Conservation (phyloP, 2,888 invertebrate genomes). For the Nephrotoma appendiculata region DNA sequence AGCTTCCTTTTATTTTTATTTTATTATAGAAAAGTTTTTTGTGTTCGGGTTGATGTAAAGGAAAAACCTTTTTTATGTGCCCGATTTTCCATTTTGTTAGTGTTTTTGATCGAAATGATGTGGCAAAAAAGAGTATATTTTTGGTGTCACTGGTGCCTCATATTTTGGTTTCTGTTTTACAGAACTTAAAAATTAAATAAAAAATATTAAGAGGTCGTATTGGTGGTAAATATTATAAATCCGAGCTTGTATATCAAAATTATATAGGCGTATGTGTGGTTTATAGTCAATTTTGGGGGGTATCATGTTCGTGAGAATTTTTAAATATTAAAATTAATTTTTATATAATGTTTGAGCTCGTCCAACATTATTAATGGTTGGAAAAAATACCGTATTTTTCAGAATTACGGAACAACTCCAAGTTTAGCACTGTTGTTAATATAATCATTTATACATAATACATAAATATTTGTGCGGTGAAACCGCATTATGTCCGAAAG, state of each 20-base stretch:
- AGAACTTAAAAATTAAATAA: not conserved
- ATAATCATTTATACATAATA: not conserved
- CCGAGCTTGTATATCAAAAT: not conserved
- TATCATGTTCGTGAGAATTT: not conserved
- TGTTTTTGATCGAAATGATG: not conserved
- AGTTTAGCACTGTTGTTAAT: not conserved
- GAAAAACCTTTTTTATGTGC: not conserved
- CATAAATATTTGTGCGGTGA: not conserved
- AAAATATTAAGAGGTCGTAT: not conserved
- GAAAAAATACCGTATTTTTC: not conserved
- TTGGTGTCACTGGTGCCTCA: not conserved
- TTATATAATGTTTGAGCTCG: not conserved
- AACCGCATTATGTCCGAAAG: not conserved
- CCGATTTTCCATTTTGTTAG: not conserved
- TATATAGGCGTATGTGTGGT: not conserved
- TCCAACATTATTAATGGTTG: not conserved
- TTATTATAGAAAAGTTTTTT: not conserved
- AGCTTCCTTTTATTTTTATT: not conserved
- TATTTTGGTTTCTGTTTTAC: not conserved
- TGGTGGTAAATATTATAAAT: not conserved
- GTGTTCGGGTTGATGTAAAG: not conserved
- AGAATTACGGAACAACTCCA: not conserved
- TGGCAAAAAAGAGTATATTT: not conserved
- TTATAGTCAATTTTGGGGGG: not conserved
- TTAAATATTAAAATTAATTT: not conserved